A percentile compares a stretch with the other conserved stretches of the same genome.
phyloP scores from a whole-genome alignment of 2,113 vertebrate species.

The Microcebus ravelobensis region DNA sequence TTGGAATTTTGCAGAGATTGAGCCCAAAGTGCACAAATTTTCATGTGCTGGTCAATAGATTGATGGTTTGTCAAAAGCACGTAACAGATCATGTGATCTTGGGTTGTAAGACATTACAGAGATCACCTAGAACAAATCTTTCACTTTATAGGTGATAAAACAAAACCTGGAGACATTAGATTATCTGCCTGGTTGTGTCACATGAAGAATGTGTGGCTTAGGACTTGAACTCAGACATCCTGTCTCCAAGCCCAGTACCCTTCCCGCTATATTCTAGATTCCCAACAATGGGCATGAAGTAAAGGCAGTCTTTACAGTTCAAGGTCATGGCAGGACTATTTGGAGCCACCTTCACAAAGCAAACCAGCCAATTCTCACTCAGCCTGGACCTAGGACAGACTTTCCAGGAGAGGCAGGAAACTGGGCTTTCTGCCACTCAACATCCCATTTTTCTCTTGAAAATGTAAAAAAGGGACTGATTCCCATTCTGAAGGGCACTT shows the following conservation, averaged over 20 bases:
- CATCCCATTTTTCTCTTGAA: conserved; percentile 46
- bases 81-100: background rate
- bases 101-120: background rate
- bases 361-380: background rate
- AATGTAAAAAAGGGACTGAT: background rate
- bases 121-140: background rate
- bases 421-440: conserved; percentile 46
- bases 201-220: background rate
- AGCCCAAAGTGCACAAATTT: background rate
- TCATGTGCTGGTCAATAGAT: background rate
- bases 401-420: conserved; percentile 42
- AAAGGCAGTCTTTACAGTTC: conserved; percentile 42
- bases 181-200: conserved; percentile 1
- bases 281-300: conserved; percentile 47
- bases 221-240: conserved; percentile 32
- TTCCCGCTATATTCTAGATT: conserved; percentile 1
- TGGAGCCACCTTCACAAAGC: background rate
- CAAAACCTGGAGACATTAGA: background rate
- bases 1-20: background rate
- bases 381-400: background rate
- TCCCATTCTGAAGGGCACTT: conserved; percentile 22
- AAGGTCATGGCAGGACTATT: conserved; percentile 42
- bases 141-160: background rate
- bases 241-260: background rate
- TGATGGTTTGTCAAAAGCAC: background rate